Percentiles rank a stretch among this genome's conserved stretches.
Evolutionary conservation across 2,797 vertebrate genomes (phyloP).

Genomic region (Cryptoprocta ferox): DNA sequence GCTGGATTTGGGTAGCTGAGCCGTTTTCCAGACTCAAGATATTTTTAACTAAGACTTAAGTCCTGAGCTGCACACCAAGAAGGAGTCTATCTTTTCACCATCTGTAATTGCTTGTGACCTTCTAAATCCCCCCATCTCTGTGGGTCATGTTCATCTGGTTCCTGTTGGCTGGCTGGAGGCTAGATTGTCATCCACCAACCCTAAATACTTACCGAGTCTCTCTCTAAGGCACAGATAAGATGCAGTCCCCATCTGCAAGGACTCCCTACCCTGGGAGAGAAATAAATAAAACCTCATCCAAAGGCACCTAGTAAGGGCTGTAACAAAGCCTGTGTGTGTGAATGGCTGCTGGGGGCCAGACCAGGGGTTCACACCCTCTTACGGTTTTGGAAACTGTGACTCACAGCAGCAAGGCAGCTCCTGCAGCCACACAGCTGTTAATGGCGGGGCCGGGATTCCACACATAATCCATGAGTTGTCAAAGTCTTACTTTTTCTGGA

Average conservation of each 20-base stretch:
- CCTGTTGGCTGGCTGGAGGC: neutral
- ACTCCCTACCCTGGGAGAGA: neutral
- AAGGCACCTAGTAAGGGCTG: neutral
- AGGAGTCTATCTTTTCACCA: neutral
- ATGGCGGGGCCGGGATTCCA: neutral
- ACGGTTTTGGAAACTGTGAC: neutral
- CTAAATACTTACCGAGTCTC: neutral
- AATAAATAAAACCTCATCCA: rapidly evolving
- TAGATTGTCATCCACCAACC: neutral
- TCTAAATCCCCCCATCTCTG: neutral
- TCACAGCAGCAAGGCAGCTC: neutral
- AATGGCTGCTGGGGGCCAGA: neutral
- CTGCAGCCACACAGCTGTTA: neutral
- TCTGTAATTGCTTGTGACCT: neutral
- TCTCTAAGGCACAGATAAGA: neutral
- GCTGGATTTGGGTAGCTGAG: neutral
- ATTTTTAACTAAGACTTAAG: neutral
- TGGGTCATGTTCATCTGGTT: neutral
- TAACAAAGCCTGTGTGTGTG: rapidly evolving
- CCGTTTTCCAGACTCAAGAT: neutral
- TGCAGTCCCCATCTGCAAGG: neutral
- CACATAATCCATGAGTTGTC: rapidly evolving
- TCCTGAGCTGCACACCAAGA: neutral
- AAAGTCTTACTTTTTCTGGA: neutral
- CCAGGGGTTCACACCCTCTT: neutral